These are phyloP conservation scores for Orthosia gracilis DNA, from an alignment of 2,888 invertebrate species.

Conservation along the genomic window DNA sequence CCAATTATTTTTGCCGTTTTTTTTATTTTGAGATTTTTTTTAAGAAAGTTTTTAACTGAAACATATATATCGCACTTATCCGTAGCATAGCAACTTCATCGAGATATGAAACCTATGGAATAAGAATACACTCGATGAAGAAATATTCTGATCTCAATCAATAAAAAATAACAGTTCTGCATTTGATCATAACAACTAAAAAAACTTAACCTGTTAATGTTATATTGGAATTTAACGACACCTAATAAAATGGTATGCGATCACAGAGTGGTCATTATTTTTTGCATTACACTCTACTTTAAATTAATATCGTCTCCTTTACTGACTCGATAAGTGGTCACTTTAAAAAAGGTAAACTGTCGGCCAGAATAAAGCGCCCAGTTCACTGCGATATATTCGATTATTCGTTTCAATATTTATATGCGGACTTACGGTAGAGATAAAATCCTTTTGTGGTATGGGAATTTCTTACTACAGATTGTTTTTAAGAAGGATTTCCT, in stretches of 20 bases:
- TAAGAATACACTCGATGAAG: background rate
- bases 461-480: conserved; percentile 27
- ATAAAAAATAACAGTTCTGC: conserved; percentile 41
- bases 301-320: conserved; percentile 55
- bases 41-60: too few species aligned
- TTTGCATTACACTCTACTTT: conserved; percentile 54
- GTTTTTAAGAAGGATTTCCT: conserved; percentile 33
- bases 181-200: conserved; percentile 56
- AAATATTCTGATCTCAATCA: conserved; percentile 16
- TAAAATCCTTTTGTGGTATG: conserved; percentile 54
- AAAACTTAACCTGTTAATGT: conserved; percentile 53
- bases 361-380: conserved; percentile 48
- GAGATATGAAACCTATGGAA: background rate
- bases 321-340: conserved; percentile 53
- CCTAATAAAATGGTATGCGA: conserved; percentile 59
- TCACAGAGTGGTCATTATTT: conserved; percentile 47
- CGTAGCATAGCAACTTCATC: background rate
- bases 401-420: conserved; percentile 54
- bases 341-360: conserved; percentile 60
- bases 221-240: conserved; percentile 63
- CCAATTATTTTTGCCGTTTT: too few species aligned
- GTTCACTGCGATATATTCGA: conserved; percentile 42
- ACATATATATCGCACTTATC: background rate
- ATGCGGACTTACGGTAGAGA: conserved; percentile 16
- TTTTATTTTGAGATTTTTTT: too few species aligned